These are phyloP conservation scores for Patella vulgata DNA, from an alignment of 1,140 invertebrate genomes.

Conservation along the genomic window DNA sequence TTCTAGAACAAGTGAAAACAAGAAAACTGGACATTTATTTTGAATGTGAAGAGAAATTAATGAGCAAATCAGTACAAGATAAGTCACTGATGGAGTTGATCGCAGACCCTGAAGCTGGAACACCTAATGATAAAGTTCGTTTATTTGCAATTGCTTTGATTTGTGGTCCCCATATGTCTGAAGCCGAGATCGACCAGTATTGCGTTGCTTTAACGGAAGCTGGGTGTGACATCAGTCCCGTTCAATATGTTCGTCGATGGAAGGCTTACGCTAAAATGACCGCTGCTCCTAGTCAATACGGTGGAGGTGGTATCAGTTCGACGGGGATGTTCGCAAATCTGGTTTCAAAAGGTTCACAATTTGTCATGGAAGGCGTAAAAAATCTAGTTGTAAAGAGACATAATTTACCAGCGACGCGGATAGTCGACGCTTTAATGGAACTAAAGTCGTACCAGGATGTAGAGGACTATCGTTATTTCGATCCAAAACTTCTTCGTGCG, in stretches of 20 bases:
- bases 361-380: slow-evolving; percentile 99
- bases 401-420: slow-evolving; percentile 90
- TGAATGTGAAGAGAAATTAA: slow-evolving; percentile 97
- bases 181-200: slow-evolving; percentile 85
- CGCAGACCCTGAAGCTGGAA: slow-evolving; percentile 85
- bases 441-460: slow-evolving; percentile 79
- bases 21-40: slow-evolving; percentile 95
- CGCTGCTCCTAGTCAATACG: slow-evolving; percentile 69
- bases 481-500: slow-evolving; percentile 87
- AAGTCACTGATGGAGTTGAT: slow-evolving; percentile 67
- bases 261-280: slow-evolving; percentile 88
- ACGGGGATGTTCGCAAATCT: slow-evolving; percentile 97
- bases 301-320: slow-evolving; percentile 95
- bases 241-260: slow-evolving; percentile 90
- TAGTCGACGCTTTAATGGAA: slow-evolving; percentile 92
- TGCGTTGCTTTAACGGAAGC: slow-evolving; percentile 80
- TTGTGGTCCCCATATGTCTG: slow-evolving; percentile 82
- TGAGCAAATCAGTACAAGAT: slow-evolving; percentile 73
- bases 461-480: slow-evolving; percentile 90
- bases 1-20: slow-evolving; percentile 87
- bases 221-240: slow-evolving; percentile 85
- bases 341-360: slow-evolving; percentile 94
- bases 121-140: slow-evolving; percentile 91
- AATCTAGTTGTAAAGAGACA: slow-evolving; percentile 98
- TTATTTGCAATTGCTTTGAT: slow-evolving; percentile 95